Base-by-base conservation (phyloP, 2,888 invertebrate genomes). In the Rhamnusium bicolor region DNA sequence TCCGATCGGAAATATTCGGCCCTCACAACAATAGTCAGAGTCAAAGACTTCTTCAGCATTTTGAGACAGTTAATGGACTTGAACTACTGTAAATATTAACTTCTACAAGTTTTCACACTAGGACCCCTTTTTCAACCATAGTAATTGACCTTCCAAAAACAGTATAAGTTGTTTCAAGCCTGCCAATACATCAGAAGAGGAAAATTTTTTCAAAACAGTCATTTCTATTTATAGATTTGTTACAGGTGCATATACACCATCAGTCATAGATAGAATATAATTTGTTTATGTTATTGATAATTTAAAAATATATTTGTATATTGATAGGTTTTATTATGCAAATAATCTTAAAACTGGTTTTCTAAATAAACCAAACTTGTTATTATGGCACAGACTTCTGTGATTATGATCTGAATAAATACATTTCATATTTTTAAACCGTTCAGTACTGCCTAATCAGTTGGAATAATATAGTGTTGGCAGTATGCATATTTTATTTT, bases 261-360 rank as follows among this genome's bases (percentile, higher is more conserved):
- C 40, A 40, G 40, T 32, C 32, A 32, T 32, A 19, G 21, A 18
- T 32, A 12, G 32, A 29, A 58, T 32, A n/a, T n/a, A n/a, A 58
- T 29, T 10, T 32, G 18, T 16, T 58, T 18, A 12, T 54, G 18
- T 2, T 54, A 24, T 18, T 51, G 24, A 56, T 27, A 6, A n/a
- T 40, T 56, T 58, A 58, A 58, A 58, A 58, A 58, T 16, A 12
- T 58, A 58, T 58, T 58, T 32, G 19, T 32, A 18, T 58, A 58
- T 32, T 10, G 18, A 19, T 58, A 14, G 32, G 32, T 58, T 58
- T 56, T 58, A 58, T 58, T 58, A 32, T 58, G 58, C 58, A 29
- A 58, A 58, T 58, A 14, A 58, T 58, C n/a, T 29, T 32, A 58
- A n/a, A 58, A 58, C 58, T 58, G 58, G 58, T 58, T 58, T 58